Percentiles rank a stretch among this genome's conserved stretches.
Conservation (phyloP, 2,888 invertebrate species). For the Gari tellinella region DNA sequence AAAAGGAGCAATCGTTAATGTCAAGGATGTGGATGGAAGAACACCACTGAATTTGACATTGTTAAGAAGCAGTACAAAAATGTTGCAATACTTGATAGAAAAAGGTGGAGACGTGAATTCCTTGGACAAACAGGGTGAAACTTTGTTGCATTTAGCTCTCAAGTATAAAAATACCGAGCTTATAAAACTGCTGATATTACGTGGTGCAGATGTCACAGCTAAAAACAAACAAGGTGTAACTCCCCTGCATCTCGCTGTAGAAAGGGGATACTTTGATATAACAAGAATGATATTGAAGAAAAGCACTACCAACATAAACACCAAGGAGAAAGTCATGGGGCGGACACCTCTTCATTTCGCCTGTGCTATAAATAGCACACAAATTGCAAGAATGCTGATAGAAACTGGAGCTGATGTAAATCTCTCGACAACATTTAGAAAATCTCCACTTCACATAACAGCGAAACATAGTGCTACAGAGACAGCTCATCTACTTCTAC, state of each 20-base stretch:
- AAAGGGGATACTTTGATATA: slow-evolving; percentile 65
- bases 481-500: slow-evolving; percentile 65
- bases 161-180: slow-evolving; percentile 67
- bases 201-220: slow-evolving; percentile 69
- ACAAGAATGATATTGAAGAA: slow-evolving; percentile 69
- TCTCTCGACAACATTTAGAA: slow-evolving; percentile 74
- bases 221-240: slow-evolving; percentile 70
- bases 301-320: slow-evolving; percentile 74
- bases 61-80: slow-evolving; percentile 63
- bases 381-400: slow-evolving; percentile 69
- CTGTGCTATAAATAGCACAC: slow-evolving; percentile 66
- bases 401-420: slow-evolving; percentile 77
- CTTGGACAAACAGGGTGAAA: slow-evolving; percentile 60
- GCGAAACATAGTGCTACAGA: slow-evolving; percentile 65
- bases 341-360: slow-evolving; percentile 76
- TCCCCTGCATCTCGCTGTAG: slow-evolving; percentile 73
- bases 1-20: slow-evolving; percentile 69
- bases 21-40: slow-evolving; percentile 64
- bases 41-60: slow-evolving; percentile 73
- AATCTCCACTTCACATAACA: slow-evolving; percentile 75
- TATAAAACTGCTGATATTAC: slow-evolving; percentile 66
- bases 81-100: slow-evolving; percentile 67
- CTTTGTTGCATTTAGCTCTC: slow-evolving; percentile 67
- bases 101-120: slow-evolving; percentile 69
- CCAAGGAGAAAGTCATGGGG: slow-evolving; percentile 74